Conservation (phyloP, 2,888 invertebrate genomes). For the Hydriomena furcata region DNA sequence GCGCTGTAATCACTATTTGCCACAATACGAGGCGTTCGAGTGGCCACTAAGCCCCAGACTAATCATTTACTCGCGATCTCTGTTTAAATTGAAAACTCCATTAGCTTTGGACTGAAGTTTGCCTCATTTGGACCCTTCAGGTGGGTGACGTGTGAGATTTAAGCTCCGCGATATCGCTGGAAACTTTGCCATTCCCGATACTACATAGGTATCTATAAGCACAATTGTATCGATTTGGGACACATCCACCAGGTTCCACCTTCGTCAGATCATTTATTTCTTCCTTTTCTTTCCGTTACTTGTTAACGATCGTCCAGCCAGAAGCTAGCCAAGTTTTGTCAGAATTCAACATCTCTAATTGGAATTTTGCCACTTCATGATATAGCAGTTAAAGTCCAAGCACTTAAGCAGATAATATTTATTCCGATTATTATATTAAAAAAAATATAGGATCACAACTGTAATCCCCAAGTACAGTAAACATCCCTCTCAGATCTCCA, state of each 20-base stretch:
- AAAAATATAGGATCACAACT: too few relatives aligned
- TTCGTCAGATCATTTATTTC: too few relatives aligned
- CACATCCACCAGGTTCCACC: too few relatives aligned
- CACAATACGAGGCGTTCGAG: constrained; percentile 11
- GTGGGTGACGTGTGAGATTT: constrained; percentile 8
- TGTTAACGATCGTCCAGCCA: constrained; percentile 12
- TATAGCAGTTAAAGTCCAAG: constrained; percentile 7
- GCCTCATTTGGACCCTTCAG: constrained; percentile 11
- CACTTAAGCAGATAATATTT: constrained; percentile 7
- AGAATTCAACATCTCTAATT: constrained; percentile 3
- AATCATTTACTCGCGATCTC: constrained; percentile 5
- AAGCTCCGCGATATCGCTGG: constrained; percentile 3
- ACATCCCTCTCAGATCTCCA: too few relatives aligned
- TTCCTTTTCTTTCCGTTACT: constrained; percentile 17
- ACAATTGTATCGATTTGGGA: too few relatives aligned
- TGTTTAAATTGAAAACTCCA: constrained; percentile 17
- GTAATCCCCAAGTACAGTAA: too few relatives aligned
- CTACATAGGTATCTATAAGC: constrained; percentile 10
- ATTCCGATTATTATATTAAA: too few relatives aligned
- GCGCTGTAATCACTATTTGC: constrained; percentile 4
- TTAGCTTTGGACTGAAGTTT: constrained; percentile 17
- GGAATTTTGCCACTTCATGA: constrained; percentile 10
- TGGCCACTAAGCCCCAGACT: constrained; percentile 11
- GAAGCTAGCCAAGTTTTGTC: constrained; percentile 13
- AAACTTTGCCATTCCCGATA: constrained; percentile 17